These are phyloP conservation scores for Cherax destructor DNA, from an alignment of 1,140 invertebrate genomes.

Conservation along the genomic window DNA sequence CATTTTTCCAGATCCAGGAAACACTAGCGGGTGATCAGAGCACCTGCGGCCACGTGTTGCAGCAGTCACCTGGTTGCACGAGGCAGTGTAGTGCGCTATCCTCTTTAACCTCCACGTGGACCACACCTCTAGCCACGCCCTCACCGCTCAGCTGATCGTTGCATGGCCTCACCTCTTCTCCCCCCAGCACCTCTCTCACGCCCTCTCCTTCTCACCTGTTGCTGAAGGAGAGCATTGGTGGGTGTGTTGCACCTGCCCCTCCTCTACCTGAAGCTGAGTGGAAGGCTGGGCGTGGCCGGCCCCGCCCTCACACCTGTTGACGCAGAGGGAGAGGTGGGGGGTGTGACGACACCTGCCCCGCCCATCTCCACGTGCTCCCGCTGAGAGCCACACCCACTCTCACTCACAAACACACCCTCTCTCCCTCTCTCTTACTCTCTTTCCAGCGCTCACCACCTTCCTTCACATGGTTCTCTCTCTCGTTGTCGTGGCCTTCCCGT, in stretches of 20 bases:
- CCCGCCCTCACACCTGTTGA: conserved; percentile 19
- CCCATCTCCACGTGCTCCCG: conserved; percentile 12
- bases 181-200: background rate
- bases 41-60: too few relatives aligned
- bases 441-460: background rate
- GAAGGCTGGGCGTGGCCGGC: conserved; percentile 23
- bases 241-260: conserved; percentile 17
- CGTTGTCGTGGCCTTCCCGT: background rate
- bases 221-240: conserved; percentile 16
- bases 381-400: conserved; percentile 18
- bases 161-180: background rate
- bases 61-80: too few relatives aligned
- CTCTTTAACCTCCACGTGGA: background rate
- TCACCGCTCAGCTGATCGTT: background rate
- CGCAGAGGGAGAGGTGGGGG: too few relatives aligned
- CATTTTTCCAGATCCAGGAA: too few relatives aligned
- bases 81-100: background rate
- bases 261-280: conserved; percentile 23
- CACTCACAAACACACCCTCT: background rate
- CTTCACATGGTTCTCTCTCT: conserved; percentile 14
- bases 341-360: background rate
- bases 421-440: conserved; percentile 1
- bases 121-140: conserved; percentile 11
- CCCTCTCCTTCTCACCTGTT: conserved; percentile 29
- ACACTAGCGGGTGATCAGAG: too few relatives aligned